These are phyloP conservation scores for Hemiscyllium ocellatum DNA, from an alignment of 2,113 vertebrate genomes.

Conservation along the genomic window DNA sequence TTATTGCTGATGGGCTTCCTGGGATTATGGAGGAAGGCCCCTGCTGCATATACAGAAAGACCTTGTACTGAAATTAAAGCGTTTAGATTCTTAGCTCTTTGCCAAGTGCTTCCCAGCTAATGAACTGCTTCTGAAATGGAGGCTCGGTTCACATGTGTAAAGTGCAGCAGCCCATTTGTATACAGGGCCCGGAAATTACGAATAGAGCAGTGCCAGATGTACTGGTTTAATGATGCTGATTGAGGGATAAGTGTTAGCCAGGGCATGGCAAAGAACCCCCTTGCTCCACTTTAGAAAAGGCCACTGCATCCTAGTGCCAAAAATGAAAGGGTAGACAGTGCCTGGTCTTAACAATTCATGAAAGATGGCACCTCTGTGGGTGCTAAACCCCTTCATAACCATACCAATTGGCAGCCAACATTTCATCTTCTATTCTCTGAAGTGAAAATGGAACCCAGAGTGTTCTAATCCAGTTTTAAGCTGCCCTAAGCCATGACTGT, in stretches of 20 bases:
- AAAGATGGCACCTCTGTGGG: not conserved
- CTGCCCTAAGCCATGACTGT: not conserved
- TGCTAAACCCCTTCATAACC: not conserved
- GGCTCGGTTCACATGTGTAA: not conserved
- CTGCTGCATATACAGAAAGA: not conserved
- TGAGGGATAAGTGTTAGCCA: not conserved
- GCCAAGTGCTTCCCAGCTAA: not conserved
- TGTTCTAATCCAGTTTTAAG: not conserved
- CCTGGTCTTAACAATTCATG: not conserved
- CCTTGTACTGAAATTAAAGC: not conserved
- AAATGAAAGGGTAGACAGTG: not conserved
- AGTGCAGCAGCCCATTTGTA: not conserved
- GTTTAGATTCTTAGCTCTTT: not conserved
- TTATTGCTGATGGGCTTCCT: not conserved
- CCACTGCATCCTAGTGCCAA: not conserved
- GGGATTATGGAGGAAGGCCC: not conserved
- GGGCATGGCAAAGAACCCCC: not conserved
- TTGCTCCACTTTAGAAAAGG: not conserved
- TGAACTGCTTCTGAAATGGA: not conserved
- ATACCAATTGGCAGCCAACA: not conserved
- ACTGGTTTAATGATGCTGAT: not conserved
- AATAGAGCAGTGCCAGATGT: not conserved
- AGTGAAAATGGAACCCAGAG: not conserved
- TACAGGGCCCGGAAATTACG: not conserved
- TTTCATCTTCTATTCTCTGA: not conserved